Conservation (phyloP, 2,113 vertebrate species). For the Callocephalon fimbriatum region DNA sequence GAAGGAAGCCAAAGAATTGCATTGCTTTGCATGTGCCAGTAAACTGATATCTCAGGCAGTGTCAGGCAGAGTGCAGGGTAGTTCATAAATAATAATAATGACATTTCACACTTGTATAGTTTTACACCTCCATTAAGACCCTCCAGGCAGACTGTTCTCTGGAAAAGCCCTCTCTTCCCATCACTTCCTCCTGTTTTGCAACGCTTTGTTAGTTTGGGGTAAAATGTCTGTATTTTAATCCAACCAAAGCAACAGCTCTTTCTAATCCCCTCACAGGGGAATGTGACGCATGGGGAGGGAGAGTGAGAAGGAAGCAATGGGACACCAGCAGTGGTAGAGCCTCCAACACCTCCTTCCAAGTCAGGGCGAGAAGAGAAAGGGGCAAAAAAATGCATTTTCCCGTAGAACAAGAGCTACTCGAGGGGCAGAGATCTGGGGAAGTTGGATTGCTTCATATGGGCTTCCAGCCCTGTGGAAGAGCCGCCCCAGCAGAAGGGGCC, state of each 20-base stretch:
- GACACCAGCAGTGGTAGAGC: not conserved
- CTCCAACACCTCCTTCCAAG: not conserved
- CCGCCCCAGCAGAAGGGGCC: rapidly evolving
- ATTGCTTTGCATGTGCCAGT: not conserved
- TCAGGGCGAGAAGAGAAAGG: rapidly evolving
- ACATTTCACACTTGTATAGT: not conserved
- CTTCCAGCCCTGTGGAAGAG: not conserved
- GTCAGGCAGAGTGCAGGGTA: not conserved
- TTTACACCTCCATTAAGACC: not conserved
- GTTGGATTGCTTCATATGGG: not conserved
- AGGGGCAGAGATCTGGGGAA: rapidly evolving
- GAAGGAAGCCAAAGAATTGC: not conserved
- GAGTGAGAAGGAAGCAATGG: not conserved
- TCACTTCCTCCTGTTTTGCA: not conserved
- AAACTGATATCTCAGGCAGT: not conserved
- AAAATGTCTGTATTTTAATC: not conserved
- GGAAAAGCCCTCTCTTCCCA: not conserved
- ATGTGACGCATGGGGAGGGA: rapidly evolving
- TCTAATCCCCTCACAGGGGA: not conserved
- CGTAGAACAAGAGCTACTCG: not conserved
- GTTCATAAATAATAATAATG: conserved; percentile 4
- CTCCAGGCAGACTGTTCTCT: not conserved
- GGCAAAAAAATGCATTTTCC: not conserved
- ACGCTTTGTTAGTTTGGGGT: rapidly evolving
- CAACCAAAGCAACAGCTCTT: not conserved